Base-by-base conservation (phyloP, 2,888 invertebrate genomes). In the Temnothorax unifasciatus region DNA sequence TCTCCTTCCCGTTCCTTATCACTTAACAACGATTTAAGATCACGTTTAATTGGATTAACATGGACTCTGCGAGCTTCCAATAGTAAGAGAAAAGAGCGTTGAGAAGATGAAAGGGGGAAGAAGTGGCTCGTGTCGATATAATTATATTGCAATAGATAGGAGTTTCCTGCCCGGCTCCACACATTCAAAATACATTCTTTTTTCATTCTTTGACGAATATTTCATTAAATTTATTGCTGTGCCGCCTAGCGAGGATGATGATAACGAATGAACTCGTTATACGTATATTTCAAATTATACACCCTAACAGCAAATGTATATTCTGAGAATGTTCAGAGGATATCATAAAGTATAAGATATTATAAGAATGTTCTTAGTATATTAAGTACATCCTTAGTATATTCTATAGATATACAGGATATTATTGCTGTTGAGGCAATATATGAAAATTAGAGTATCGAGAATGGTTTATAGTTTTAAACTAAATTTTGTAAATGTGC, bases 31-130 rank as follows among this genome's bases (percentile, higher is more conserved):
- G 59, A 71, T 61, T 69, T 81, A 81, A 71, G n/a, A 81, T 81
- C 71, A 81, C 79, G 50, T 71, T 81, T 81, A 81, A 71, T 69
- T 79, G 59, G 79, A 69, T 81, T 81, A 81, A 81, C 71, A 81
- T 71, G 71, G 47, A 71, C 47, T 79, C 25, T 47, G 68, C 41
- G 34, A 34, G 34, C 34, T 44, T 82, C 34, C 41, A 64, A n/a
- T 59, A 64, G 47, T 64, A 59, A 25, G 47, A 59, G 41, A 76
- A 84, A 85, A 87, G 68, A 73, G 54, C 41, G 44, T 77, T 47
- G 82, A 83, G 85, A 84, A 74, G 59, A 75, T 77, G 82, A 84
- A 85, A 84, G 74, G 64, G 50, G 76, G 41, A 66, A 50, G 81
- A 68, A 76, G 63, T 52, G 54, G 44, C 47, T 71, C 47, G 47